Base-by-base conservation (phyloP, 2,888 invertebrate genomes). In the Agriotes lineatus region DNA sequence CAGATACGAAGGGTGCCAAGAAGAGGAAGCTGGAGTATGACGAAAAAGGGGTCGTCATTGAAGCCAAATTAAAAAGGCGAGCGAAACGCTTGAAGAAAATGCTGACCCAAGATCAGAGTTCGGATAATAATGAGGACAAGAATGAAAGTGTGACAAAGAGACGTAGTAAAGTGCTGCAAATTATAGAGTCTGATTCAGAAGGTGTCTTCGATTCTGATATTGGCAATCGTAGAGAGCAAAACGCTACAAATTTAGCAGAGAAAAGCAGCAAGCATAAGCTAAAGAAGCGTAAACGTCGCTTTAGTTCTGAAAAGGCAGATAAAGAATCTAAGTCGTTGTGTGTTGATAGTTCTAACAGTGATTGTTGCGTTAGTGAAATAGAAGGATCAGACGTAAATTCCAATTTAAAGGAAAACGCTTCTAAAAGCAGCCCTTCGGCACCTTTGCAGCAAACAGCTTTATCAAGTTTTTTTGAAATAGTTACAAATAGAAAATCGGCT, bases 1-100 rank as follows among this genome's bases (percentile, higher is more conserved):
- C 91, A 7, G 88, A 90, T 72, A 85, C 85, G 18, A 92, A 90
- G 79, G 90, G 90, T 1, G 85, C 85, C 52, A 68, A 85, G 0
- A 91, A 90, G 73, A 85, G 88, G 67, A 89, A 90, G 81, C 74
- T 86, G 1, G 86, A 88, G 25, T 88, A 89, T 30, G 86, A 88
- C 66, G 86, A 87, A 45, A 86, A 88, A 60, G 89, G 88, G 52
- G 86, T 86, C 57, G 85, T 82, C 73, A 87, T 92, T 12, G 87
- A 88, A 66, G 81, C 83, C 35, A 86, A 88, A 80, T 83, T 92
- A 82, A 86, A 89, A 10, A 88, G 88, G 77, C 83, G 92, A 61
- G 87, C 89, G 16, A 89, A 89, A 77, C 84, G 84, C 69, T 83
- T 90, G 48, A 90, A 87, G 78, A 81, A 77, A 56, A 84, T 89